A percentile compares a stretch with the other conserved stretches of the same genome.
These are phyloP conservation scores for Homarus gammarus DNA, from an alignment of 2,888 invertebrate species.

Conservation along the genomic window DNA sequence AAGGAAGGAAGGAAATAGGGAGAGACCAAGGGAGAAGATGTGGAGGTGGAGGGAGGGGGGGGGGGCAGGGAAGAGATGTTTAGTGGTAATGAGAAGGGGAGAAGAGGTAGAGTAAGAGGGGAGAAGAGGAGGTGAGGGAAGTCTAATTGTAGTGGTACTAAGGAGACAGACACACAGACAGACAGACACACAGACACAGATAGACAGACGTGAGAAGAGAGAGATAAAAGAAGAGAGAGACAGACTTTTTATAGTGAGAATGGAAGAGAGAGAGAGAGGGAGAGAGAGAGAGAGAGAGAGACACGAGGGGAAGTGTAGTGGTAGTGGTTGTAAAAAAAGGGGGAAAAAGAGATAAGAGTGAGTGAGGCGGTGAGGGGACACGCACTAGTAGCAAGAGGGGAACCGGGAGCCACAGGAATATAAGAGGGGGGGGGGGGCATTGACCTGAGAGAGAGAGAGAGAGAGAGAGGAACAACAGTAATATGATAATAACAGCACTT, in stretches of 20 bases:
- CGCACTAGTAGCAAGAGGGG: neutral
- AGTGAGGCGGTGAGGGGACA: neutral
- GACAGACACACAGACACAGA: no score
- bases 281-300: neutral
- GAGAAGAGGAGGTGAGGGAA: neutral
- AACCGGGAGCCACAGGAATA: neutral
- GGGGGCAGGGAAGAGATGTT: neutral
- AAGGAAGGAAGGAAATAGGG: neutral
- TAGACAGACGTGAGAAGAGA: no score
- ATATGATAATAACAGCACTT: neutral
- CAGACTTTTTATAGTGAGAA: neutral
- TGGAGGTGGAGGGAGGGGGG: neutral
- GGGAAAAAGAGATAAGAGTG: neutral
- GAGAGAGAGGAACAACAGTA: neutral
- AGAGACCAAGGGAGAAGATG: neutral
- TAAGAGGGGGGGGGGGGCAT: neutral
- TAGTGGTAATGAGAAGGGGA: neutral
- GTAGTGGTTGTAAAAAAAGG: neutral
- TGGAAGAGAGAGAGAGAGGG: neutral
- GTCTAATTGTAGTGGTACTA: no score
- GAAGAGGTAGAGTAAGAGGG: neutral
- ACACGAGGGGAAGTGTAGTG: no score
- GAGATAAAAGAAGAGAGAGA: no score
- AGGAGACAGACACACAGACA: no score
- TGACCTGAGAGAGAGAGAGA: neutral